These are phyloP conservation scores for Oxygymnocypris stewartii DNA, from an alignment of 2,113 vertebrate species.

Conservation along the genomic window DNA sequence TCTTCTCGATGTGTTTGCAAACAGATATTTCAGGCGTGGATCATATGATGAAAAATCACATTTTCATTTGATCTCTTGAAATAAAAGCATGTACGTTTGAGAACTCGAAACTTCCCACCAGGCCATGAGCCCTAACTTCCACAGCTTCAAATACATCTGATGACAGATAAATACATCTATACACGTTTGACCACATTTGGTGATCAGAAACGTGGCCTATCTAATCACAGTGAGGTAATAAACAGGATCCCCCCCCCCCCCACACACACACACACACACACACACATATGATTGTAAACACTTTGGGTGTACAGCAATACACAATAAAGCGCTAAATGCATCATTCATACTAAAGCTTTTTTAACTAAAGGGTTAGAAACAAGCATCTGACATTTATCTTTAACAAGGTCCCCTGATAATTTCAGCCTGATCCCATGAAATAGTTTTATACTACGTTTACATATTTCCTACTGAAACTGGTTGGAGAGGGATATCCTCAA, in stretches of 20 bases:
- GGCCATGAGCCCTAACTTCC: not conserved
- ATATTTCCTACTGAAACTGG: not conserved
- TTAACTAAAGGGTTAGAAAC: not conserved
- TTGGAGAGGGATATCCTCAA: not conserved
- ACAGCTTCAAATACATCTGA: not conserved
- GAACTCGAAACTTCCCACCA: not conserved
- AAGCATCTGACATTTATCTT: conserved; percentile 6
- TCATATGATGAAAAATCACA: not conserved
- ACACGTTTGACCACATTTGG: not conserved
- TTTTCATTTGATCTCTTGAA: not conserved
- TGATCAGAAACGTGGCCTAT: not conserved
- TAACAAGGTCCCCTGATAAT: not conserved
- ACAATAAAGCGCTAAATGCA: too few relatives aligned
- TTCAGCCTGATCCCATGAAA: not conserved
- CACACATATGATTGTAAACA: too few relatives aligned
- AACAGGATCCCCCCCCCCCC: not conserved
- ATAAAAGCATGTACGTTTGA: not conserved
- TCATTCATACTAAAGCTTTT: not conserved
- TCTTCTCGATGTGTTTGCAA: conserved; percentile 6
- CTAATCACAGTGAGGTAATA: not conserved
- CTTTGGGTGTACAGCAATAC: too few relatives aligned
- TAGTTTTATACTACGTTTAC: not conserved
- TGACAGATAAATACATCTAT: not conserved
- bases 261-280: too few relatives aligned
- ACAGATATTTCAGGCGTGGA: not conserved